These are phyloP conservation scores for Lepidurus packardi DNA, from an alignment of 1,140 invertebrate species.

Conservation along the genomic window DNA sequence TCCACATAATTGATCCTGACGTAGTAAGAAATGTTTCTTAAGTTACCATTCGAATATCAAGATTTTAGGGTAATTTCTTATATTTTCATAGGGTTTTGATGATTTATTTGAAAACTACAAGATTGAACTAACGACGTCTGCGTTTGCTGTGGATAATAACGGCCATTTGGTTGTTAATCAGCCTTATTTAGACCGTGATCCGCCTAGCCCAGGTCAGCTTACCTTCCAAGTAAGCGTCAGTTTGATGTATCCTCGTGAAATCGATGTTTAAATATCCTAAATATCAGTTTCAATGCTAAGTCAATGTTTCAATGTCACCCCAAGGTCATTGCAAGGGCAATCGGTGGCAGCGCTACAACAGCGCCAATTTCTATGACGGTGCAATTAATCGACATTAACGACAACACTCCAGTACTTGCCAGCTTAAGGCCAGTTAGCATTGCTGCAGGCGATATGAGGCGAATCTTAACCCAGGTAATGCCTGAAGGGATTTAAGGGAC, in stretches of 20 bases:
- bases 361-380: slow-evolving; percentile 72
- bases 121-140: slow-evolving; percentile 76
- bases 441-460: slow-evolving; percentile 69
- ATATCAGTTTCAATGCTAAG: background rate
- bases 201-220: slow-evolving; percentile 74
- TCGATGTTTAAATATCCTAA: background rate
- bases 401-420: slow-evolving; percentile 71
- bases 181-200: slow-evolving; percentile 76
- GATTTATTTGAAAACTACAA: slow-evolving; percentile 67
- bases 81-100: slow-evolving; percentile 51
- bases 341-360: slow-evolving; percentile 67
- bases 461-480: slow-evolving; percentile 64
- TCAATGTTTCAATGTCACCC: background rate
- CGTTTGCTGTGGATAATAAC: slow-evolving; percentile 68
- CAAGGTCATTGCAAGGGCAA: slow-evolving; percentile 67
- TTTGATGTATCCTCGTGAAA: background rate
- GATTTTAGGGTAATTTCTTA: slow-evolving; percentile 33
- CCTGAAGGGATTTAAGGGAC: background rate
- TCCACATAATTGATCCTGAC: slow-evolving; percentile 73
- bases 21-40: slow-evolving; percentile 53
- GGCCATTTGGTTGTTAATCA: slow-evolving; percentile 66
- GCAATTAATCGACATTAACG: slow-evolving; percentile 72
- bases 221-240: slow-evolving; percentile 59
- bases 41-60: background rate
- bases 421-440: slow-evolving; percentile 69